Percentiles rank a stretch among this genome's conserved stretches.
phyloP scores from a whole-genome alignment of 2,888 invertebrate species.

The Drymonia ruficornis region DNA sequence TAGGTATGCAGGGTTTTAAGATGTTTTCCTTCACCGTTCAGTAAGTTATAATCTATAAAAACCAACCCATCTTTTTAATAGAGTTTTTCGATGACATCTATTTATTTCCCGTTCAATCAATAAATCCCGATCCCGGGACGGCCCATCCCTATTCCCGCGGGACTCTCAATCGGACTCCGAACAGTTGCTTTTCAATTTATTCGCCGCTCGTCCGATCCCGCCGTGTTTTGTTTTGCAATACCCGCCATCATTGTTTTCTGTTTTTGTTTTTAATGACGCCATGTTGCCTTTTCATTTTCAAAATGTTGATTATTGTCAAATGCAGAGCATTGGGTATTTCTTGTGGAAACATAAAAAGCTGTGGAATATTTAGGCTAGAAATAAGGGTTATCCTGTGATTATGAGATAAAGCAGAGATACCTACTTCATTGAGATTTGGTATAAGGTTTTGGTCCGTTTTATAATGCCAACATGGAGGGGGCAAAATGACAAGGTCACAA shows the following conservation, averaged over 20 bases:
- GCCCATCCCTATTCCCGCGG: conserved; percentile 66
- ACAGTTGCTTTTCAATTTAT: conserved; percentile 70
- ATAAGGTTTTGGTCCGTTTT: too few relatives aligned
- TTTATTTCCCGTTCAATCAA: not conserved
- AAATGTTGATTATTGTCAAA: not conserved
- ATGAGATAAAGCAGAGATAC: too few relatives aligned
- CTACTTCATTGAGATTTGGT: too few relatives aligned
- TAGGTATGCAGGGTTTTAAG: too few relatives aligned
- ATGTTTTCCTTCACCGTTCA: not conserved
- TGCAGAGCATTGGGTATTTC: too few relatives aligned
- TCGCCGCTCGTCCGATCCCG: conserved; percentile 45
- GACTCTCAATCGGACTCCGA: conserved; percentile 54
- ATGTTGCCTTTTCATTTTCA: conserved; percentile 2
- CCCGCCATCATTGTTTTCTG: conserved; percentile 1
- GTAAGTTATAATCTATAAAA: not conserved
- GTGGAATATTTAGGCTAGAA: too few relatives aligned
- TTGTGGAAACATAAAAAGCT: too few relatives aligned
- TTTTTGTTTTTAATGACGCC: conserved; percentile 1
- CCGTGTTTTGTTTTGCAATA: conserved; percentile 47
- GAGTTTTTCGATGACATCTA: not conserved
- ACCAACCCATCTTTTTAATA: too few relatives aligned
- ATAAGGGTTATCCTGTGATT: too few relatives aligned
- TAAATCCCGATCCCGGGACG: conserved; percentile 20
- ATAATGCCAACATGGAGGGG: too few relatives aligned
- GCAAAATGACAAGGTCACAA: too few relatives aligned